Conservation (phyloP, 2,113 vertebrate genomes). For the Pluvialis apricaria region DNA sequence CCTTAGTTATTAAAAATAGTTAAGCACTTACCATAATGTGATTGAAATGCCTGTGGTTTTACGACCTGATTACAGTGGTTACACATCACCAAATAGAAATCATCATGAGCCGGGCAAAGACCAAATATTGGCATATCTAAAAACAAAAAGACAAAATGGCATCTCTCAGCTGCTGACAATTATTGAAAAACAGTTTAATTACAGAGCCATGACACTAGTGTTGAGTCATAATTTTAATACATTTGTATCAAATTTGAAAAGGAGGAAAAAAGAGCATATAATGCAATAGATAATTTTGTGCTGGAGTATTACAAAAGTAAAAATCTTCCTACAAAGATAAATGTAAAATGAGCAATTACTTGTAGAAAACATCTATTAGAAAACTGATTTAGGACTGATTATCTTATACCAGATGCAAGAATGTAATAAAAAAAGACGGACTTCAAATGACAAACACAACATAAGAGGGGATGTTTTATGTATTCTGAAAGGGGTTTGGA, state of each 20-base stretch:
- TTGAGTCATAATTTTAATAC: slow-evolving; percentile 41
- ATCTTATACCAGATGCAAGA: slow-evolving; percentile 40
- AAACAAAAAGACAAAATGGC: slow-evolving; percentile 70
- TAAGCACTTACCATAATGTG: slow-evolving; percentile 95
- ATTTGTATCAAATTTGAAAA: slow-evolving; percentile 50
- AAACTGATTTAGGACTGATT: slow-evolving; percentile 45
- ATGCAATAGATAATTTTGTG: slow-evolving; percentile 39
- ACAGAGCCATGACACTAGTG: slow-evolving; percentile 51
- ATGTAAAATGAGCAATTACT: neutral
- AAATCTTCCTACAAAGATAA: slow-evolving; percentile 29
- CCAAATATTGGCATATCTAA: slow-evolving; percentile 99
- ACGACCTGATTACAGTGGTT: slow-evolving; percentile 97
- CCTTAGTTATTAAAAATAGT: slow-evolving; percentile 71
- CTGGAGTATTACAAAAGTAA: slow-evolving; percentile 32
- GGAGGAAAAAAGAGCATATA: slow-evolving; percentile 22
- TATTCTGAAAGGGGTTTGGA: neutral
- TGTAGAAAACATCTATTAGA: slow-evolving; percentile 23
- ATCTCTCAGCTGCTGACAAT: slow-evolving; percentile 64
- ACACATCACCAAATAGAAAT: slow-evolving; percentile 99
- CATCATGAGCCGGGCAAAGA: slow-evolving; percentile 96
- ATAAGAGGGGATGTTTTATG: neutral
- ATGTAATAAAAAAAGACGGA: neutral
- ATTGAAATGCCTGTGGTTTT: slow-evolving; percentile 99
- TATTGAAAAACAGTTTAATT: slow-evolving; percentile 36
- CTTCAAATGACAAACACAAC: neutral